phyloP scores from a whole-genome alignment of 2,888 invertebrate species.

The Dryobotodes eremita region DNA sequence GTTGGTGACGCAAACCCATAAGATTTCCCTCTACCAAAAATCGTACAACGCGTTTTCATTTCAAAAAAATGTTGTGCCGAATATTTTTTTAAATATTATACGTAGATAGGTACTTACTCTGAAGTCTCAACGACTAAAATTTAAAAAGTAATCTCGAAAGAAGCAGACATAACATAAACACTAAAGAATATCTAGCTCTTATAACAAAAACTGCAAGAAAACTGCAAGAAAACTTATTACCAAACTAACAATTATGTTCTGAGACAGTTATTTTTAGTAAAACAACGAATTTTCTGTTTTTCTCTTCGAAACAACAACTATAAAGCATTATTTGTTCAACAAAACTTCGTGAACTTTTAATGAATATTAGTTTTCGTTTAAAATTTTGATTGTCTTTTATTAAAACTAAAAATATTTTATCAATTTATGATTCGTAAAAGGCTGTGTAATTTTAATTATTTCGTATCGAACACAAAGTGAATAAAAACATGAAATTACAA shows the following conservation, averaged over 20 bases:
- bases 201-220: conserved; percentile 13
- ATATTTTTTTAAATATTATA: background rate
- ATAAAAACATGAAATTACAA: conserved; percentile 1
- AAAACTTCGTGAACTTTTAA: conserved; percentile 39
- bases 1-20: background rate
- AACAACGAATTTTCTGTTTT: conserved; percentile 30
- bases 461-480: background rate
- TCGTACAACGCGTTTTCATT: too few species aligned
- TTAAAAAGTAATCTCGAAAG: conserved; percentile 7
- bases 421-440: conserved; percentile 12
- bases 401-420: conserved; percentile 30
- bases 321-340: conserved; percentile 24
- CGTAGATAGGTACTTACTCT: background rate
- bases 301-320: conserved; percentile 25
- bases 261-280: conserved; percentile 28
- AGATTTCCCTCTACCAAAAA: background rate
- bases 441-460: background rate
- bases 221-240: conserved; percentile 36
- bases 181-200: conserved; percentile 20
- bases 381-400: conserved; percentile 35
- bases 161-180: conserved; percentile 13
- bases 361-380: conserved; percentile 48
- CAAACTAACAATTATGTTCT: conserved; percentile 21
- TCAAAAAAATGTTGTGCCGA: background rate
- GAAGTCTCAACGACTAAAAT: background rate